phyloP scores from a whole-genome alignment of 2,113 vertebrate species.

The Phrynosoma platyrhinos region DNA sequence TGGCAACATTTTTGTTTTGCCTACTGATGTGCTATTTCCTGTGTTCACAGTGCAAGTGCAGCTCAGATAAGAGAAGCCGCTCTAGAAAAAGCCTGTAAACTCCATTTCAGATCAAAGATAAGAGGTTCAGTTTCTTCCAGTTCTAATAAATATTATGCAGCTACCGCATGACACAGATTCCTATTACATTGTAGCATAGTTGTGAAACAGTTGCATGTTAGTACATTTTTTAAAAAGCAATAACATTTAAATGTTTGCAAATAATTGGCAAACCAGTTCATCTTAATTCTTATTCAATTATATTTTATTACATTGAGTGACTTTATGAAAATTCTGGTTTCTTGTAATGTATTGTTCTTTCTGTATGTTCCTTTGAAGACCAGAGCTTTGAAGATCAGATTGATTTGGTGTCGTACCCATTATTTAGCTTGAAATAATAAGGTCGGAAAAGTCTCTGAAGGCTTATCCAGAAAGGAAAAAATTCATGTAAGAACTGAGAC shows the following conservation, averaged over 20 bases:
- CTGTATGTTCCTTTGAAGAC: neutral
- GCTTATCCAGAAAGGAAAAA: no score
- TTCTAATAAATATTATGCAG: slow-evolving; percentile 65
- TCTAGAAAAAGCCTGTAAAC: slow-evolving; percentile 76
- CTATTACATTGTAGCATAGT: slow-evolving; percentile 48
- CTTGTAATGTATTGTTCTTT: neutral
- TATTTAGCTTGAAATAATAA: no score
- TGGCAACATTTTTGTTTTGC: slow-evolving; percentile 48
- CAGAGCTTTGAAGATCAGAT: neutral
- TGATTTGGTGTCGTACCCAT: neutral
- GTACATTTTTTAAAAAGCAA: slow-evolving; percentile 19
- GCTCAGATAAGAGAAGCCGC: slow-evolving; percentile 80
- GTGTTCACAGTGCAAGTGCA: slow-evolving; percentile 74
- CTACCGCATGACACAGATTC: slow-evolving; percentile 65
- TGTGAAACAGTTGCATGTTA: slow-evolving; percentile 41
- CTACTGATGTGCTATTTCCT: slow-evolving; percentile 72
- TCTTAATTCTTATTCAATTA: neutral
- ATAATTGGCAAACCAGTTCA: neutral
- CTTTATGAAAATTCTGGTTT: neutral
- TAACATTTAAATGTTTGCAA: neutral
- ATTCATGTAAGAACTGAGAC: no score
- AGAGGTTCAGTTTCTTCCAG: slow-evolving; percentile 68
- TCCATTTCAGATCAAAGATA: slow-evolving; percentile 78
- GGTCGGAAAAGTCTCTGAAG: no score
- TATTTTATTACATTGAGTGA: neutral